A percentile compares a stretch with the other conserved stretches of the same genome.
Conservation (phyloP, 2,113 vertebrate species). For the Syngnathus typhle region DNA sequence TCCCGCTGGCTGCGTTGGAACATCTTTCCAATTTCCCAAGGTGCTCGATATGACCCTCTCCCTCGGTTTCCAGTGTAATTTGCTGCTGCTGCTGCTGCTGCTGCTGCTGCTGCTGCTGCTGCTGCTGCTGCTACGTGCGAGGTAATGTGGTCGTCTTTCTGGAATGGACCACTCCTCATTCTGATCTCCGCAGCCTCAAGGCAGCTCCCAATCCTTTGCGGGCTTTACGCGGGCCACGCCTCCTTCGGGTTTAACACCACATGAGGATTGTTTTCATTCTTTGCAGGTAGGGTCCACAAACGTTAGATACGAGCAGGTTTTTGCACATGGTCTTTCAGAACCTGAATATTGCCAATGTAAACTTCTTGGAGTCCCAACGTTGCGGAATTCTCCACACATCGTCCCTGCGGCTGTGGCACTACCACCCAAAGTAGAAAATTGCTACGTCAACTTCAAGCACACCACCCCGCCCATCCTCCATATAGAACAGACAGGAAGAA, state of each 20-base stretch:
- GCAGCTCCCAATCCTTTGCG: conserved; percentile 31
- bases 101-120: no score
- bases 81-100: conserved; percentile 7
- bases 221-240: conserved; percentile 28
- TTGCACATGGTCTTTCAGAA: background rate
- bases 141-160: conserved; percentile 19
- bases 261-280: conserved; percentile 27
- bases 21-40: conserved; percentile 6
- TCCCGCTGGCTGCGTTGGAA: conserved; percentile 5
- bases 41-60: conserved; percentile 23
- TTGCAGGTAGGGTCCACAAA: conserved; percentile 8
- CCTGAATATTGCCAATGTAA: conserved; percentile 3
- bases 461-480: no score
- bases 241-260: conserved; percentile 23
- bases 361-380: no score
- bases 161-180: conserved; percentile 42
- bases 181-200: conserved; percentile 37
- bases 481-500: background rate
- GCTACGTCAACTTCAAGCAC: background rate
- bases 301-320: background rate
- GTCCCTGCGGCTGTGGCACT: background rate
- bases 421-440: background rate
- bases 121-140: conserved; percentile 8
- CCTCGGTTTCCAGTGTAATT: conserved; percentile 15
- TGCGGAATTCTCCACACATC: no score